Conservation (phyloP, 2,888 invertebrate species). For the Melitaea athalia region DNA sequence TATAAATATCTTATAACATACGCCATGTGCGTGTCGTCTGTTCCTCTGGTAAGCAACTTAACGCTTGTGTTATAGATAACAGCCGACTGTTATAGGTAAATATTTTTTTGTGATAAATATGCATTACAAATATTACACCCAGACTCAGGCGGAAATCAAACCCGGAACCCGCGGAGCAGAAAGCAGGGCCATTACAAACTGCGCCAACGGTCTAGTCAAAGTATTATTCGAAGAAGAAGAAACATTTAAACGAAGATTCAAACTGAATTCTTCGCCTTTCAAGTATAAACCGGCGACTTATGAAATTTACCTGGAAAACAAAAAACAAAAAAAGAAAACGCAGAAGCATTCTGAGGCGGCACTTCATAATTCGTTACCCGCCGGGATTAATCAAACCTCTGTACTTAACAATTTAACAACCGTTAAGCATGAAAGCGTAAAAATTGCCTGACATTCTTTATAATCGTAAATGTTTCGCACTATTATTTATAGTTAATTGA, state of each 20-base stretch:
- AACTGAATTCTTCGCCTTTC: background rate
- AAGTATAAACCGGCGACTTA: background rate
- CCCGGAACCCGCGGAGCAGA: too few relatives aligned
- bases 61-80: too few relatives aligned
- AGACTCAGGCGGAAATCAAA: too few relatives aligned
- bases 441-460: conserved; percentile 4
- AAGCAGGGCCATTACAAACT: too few relatives aligned
- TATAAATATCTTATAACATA: too few relatives aligned
- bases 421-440: conserved; percentile 9
- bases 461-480: background rate
- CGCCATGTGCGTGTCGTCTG: too few relatives aligned
- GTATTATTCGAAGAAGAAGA: background rate
- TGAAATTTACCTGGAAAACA: background rate
- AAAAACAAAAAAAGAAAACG: background rate
- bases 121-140: too few relatives aligned
- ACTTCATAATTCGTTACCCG: conserved; percentile 3
- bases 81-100: too few relatives aligned
- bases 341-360: background rate
- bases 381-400: conserved; percentile 9
- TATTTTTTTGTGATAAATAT: too few relatives aligned
- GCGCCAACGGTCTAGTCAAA: too few relatives aligned
- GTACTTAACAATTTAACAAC: conserved; percentile 12
- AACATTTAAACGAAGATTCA: background rate
- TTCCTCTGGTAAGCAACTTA: too few relatives aligned
- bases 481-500: conserved; percentile 1